Evolutionary conservation across 2,888 invertebrate species (phyloP).

Genomic region (Scaptomyza polygonia): DNA sequence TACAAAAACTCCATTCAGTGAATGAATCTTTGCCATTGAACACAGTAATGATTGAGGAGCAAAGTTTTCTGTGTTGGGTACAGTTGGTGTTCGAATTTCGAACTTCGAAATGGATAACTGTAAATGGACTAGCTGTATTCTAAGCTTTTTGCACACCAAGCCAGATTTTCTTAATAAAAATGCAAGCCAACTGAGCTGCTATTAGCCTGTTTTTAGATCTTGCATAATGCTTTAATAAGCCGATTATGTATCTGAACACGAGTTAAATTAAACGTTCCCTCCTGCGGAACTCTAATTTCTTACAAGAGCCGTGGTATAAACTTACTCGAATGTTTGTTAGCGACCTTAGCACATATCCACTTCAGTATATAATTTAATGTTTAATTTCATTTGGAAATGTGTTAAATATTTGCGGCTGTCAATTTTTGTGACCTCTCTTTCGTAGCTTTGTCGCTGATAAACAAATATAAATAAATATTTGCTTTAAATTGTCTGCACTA

Average conservation of each 20-base stretch:
- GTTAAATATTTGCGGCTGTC: conserved; percentile 68
- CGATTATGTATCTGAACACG: conserved; percentile 36
- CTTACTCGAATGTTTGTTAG: neutral
- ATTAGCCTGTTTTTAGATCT: conserved; percentile 16
- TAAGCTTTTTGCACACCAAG: neutral
- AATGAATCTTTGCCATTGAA: conserved; percentile 44
- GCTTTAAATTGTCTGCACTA: conserved; percentile 10
- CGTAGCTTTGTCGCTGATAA: conserved; percentile 17
- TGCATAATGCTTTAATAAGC: conserved; percentile 25
- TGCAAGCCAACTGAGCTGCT: neutral
- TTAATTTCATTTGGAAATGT: conserved; percentile 50
- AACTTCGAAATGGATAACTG: neutral
- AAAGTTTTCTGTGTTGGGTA: neutral
- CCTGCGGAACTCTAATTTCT: neutral
- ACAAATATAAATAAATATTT: conserved; percentile 38
- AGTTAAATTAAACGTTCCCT: conserved; percentile 20
- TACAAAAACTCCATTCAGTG: conserved; percentile 11
- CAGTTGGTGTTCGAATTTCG: neutral
- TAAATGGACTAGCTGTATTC: neutral
- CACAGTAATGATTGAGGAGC: neutral
- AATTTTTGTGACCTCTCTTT: conserved; percentile 52
- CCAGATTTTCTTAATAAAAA: neutral
- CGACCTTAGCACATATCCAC: conserved; percentile 48
- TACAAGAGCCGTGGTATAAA: neutral
- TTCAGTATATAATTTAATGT: conserved; percentile 35